These are phyloP conservation scores for Geopemphigus sp. DNA, from an alignment of 1,140 invertebrate genomes.

Conservation along the genomic window DNA sequence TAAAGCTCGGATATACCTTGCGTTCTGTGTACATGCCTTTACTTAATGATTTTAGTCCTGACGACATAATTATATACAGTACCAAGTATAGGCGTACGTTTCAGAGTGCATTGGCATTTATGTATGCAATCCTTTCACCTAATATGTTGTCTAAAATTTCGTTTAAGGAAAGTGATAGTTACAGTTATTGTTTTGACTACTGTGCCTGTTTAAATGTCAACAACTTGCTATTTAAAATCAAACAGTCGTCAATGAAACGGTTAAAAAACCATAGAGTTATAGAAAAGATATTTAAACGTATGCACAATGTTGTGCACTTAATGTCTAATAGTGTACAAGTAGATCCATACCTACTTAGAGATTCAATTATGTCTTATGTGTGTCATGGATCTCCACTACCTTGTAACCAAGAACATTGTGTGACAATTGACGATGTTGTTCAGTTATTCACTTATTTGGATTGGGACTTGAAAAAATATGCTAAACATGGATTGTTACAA, in stretches of 20 bases:
- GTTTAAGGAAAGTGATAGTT: conserved; percentile 72
- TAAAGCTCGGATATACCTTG: conserved; percentile 72
- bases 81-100: conserved; percentile 84
- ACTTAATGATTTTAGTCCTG: conserved; percentile 56
- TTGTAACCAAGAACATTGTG: conserved; percentile 59
- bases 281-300: conserved; percentile 64
- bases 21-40: conserved; percentile 67
- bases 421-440: conserved; percentile 20
- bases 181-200: conserved; percentile 80
- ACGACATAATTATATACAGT: conserved; percentile 70
- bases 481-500: conserved; percentile 65
- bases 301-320: conserved; percentile 63
- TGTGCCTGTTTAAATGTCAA: conserved; percentile 77
- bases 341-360: conserved; percentile 71
- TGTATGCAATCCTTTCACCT: conserved; percentile 71
- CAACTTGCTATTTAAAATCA: conserved; percentile 60
- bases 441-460: conserved; percentile 72
- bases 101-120: conserved; percentile 79
- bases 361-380: conserved; percentile 76
- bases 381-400: conserved; percentile 79
- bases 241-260: conserved; percentile 58
- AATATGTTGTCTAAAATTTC: conserved; percentile 58
- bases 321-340: conserved; percentile 61
- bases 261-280: conserved; percentile 69
- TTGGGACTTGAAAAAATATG: conserved; percentile 68